Base-by-base conservation (phyloP, 1,140 invertebrate species). In the Drosophila yakuba region DNA sequence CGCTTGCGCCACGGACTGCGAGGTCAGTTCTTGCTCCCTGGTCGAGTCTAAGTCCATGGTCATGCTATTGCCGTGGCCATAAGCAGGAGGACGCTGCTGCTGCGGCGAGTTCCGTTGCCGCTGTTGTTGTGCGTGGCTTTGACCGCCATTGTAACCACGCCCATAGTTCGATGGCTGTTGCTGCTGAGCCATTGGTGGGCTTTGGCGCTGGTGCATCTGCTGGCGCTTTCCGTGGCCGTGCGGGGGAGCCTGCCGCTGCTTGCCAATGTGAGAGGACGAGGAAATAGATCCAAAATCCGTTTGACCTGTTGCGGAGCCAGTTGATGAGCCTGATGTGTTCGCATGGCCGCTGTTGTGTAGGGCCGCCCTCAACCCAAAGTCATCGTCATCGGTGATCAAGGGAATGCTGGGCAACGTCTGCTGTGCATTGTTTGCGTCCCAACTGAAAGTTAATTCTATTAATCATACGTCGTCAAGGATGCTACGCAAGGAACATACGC, bases 381-480 rank as follows among this genome's bases (percentile, higher is more conserved):
- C 93, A 77, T 96, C 95, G 79, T 96, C 96, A 28, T 95, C 92
- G 45, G 95, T 95, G 69, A 97, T 96, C 94, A 96, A 95, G 7
- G 96, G 96, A 54, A 97, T 94, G 81, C 96, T 96, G 57, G 95
- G 96, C 48, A 95, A 93, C 3, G 95, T 94, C 92, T 95, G 93
- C 93, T 94, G 93, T 54, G 93, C 91, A 90, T 94, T 93, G 74
- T 94, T 93, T 62, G 91, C 93, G 79, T 94, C 93, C 93, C 93
- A 95, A 75, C 95, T 95, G 77, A 35, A 91, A 85, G 52, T 64
- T 41, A 20, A n/a, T 12, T 8, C 6, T 2, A 43, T 38, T 48
- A 41, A 15, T 6, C 38, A 35, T 10, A n/a, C 3, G 2, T 6
- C 3, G n/a, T 6, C 11, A 15, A 23, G 20, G 15, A n/a, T 44